These are phyloP conservation scores for Graptemys geographica DNA, from an alignment of 2,797 vertebrate genomes.

Conservation along the genomic window DNA sequence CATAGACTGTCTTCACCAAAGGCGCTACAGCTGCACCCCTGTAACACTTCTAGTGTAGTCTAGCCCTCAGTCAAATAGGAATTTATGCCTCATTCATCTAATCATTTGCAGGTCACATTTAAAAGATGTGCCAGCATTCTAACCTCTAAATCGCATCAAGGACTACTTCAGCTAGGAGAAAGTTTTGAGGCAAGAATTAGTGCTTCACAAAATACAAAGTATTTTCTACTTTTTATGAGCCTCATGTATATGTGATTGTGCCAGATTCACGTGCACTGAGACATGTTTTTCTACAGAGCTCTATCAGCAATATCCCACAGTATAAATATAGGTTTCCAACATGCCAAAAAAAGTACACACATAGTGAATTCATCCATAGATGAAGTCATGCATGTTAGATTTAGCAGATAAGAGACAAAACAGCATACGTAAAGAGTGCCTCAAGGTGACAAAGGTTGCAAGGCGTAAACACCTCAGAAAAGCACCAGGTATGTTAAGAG, in stretches of 20 bases:
- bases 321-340: neutral
- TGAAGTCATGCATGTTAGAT: neutral
- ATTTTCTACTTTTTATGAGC: neutral
- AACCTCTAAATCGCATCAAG: neutral
- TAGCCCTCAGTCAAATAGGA: neutral
- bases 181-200: neutral
- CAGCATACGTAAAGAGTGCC: neutral
- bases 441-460: neutral
- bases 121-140: neutral
- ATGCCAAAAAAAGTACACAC: neutral
- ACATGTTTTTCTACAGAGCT: too few relatives aligned
- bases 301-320: neutral
- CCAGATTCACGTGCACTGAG: neutral
- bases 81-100: neutral
- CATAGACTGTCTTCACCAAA: neutral
- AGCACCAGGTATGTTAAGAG: neutral
- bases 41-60: neutral
- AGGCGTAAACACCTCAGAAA: neutral
- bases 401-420: neutral
- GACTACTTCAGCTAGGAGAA: neutral
- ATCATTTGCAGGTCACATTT: neutral
- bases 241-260: neutral
- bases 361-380: neutral
- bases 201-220: neutral
- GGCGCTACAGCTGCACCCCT: neutral